phyloP scores from a whole-genome alignment of 2,113 vertebrate species.

The Notothenia coriiceps region DNA sequence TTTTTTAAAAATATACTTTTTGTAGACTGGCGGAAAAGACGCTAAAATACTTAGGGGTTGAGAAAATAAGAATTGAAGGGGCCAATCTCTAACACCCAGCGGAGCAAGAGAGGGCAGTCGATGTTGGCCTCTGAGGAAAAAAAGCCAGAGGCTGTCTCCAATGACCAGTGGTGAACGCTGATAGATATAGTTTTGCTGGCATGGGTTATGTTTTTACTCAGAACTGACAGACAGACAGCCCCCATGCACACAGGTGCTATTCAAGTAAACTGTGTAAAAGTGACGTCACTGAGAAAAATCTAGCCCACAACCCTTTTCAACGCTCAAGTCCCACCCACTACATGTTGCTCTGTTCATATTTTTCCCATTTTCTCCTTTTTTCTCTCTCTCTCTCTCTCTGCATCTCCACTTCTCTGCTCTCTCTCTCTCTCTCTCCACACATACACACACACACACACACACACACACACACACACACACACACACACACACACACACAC shows the following conservation, averaged over 20 bases:
- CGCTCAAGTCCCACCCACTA: constrained; percentile 78
- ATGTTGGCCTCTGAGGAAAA: constrained; percentile 57
- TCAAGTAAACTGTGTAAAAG: constrained; percentile 86
- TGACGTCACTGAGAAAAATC: constrained; percentile 82
- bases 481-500: constrained; percentile 1
- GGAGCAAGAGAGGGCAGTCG: constrained; percentile 28
- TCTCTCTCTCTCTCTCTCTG: constrained; percentile 11
- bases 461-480: not conserved
- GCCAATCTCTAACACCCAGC: constrained; percentile 19
- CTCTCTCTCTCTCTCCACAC: not conserved
- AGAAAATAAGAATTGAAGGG: constrained; percentile 2
- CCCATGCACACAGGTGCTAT: constrained; percentile 86
- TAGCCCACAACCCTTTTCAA: constrained; percentile 75
- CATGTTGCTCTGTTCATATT: constrained; percentile 71
- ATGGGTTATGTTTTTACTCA: constrained; percentile 84
- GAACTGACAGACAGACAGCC: constrained; percentile 82
- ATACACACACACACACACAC: not conserved
- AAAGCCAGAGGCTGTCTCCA: constrained; percentile 56
- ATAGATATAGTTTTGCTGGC: constrained; percentile 80
- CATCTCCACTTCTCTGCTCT: not conserved
- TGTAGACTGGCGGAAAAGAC: constrained; percentile 29
- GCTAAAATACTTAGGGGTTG: constrained; percentile 14
- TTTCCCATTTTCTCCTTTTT: constrained; percentile 45
- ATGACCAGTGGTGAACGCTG: constrained; percentile 75
- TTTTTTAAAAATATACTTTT: not conserved